Percentiles rank a stretch among this genome's conserved stretches.
Conservation (phyloP, 2,888 invertebrate species). For the Ephialtes manifestator region DNA sequence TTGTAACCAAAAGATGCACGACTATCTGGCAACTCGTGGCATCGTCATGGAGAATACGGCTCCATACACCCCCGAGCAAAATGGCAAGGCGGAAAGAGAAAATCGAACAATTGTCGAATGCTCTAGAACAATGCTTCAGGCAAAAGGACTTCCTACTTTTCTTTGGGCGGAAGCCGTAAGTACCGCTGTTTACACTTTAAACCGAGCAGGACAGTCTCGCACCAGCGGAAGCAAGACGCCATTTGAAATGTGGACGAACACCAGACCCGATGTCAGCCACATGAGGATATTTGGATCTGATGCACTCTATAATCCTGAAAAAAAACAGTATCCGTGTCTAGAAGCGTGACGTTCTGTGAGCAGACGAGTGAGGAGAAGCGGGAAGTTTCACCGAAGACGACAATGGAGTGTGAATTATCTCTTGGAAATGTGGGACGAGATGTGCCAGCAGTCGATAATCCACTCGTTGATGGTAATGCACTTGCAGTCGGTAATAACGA, state of each 20-base stretch:
- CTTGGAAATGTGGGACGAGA: too few relatives aligned
- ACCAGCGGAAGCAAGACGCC: slow-evolving; percentile 53
- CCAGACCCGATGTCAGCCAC: slow-evolving; percentile 61
- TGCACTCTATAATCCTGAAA: slow-evolving; percentile 45
- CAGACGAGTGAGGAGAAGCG: not conserved
- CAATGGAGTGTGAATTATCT: too few relatives aligned
- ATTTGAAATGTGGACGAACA: slow-evolving; percentile 70
- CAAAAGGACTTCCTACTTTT: slow-evolving; percentile 38
- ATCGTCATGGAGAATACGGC: slow-evolving; percentile 71
- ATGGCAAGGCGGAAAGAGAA: slow-evolving; percentile 74
- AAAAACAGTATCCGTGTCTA: slow-evolving; percentile 14
- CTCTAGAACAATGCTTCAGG: slow-evolving; percentile 72
- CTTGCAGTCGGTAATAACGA: too few relatives aligned
- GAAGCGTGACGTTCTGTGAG: slow-evolving; percentile 38
- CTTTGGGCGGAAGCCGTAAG: slow-evolving; percentile 75
- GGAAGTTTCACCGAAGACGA: too few relatives aligned
- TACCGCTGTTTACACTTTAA: slow-evolving; percentile 61
- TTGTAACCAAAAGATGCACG: slow-evolving; percentile 24
- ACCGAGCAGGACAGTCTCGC: not conserved
- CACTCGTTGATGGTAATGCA: too few relatives aligned
- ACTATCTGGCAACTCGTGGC: slow-evolving; percentile 66
- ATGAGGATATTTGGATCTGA: slow-evolving; percentile 60
- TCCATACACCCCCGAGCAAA: slow-evolving; percentile 75
- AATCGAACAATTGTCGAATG: slow-evolving; percentile 75
- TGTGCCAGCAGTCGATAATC: too few relatives aligned